Conservation (phyloP, 2,113 vertebrate species). For the Puffinus mauretanicus region DNA sequence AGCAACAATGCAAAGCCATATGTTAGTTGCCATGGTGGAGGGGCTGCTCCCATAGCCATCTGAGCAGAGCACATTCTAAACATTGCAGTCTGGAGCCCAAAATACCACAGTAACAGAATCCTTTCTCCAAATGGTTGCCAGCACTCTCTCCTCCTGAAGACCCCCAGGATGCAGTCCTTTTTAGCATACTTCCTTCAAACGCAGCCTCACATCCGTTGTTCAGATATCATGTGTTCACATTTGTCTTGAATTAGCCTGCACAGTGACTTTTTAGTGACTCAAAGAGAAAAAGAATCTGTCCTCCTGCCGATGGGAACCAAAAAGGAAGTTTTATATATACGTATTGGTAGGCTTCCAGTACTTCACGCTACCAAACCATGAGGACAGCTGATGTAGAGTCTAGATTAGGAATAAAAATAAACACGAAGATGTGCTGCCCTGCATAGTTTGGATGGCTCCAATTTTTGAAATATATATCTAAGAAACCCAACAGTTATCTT, state of each 20-base stretch:
- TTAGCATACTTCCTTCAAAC: neutral
- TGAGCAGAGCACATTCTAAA: constrained; percentile 56
- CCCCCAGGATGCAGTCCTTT: neutral
- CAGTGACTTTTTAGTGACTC: neutral
- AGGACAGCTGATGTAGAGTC: constrained; percentile 47
- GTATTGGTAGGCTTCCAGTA: constrained; percentile 24
- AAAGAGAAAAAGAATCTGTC: neutral
- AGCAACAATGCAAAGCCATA: constrained; percentile 23
- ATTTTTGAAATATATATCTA: neutral
- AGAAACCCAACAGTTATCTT: neutral
- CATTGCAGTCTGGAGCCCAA: neutral
- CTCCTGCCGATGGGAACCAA: neutral
- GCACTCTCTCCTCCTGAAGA: neutral
- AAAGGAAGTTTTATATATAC: neutral
- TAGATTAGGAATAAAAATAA: constrained; percentile 47
- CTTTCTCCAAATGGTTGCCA: constrained; percentile 19
- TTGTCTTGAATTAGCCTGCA: constrained; percentile 26
- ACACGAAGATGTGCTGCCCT: constrained; percentile 6
- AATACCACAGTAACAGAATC: constrained; percentile 43
- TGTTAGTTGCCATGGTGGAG: neutral
- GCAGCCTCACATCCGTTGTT: neutral
- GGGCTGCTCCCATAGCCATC: constrained; percentile 29
- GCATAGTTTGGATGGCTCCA: constrained; percentile 8
- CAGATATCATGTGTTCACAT: neutral
- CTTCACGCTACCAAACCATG: neutral